A percentile compares a stretch with the other conserved stretches of the same genome.
Conservation (phyloP, 2,888 invertebrate species). For the Tetramorium bicarinatum region DNA sequence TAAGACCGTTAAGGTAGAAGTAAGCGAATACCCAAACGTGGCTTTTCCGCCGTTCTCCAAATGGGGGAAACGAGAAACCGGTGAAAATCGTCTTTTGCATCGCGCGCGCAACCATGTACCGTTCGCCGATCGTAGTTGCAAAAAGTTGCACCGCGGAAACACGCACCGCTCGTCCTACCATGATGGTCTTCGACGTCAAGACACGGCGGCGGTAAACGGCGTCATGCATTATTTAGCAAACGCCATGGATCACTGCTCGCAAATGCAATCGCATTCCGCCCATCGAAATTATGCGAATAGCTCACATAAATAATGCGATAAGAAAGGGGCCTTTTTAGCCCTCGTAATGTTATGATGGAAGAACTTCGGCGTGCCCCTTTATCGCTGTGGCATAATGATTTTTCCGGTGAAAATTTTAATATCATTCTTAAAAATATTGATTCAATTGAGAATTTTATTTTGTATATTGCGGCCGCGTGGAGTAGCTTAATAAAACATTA, state of each 20-base stretch:
- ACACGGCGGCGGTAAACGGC: constrained; percentile 38
- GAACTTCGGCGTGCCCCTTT: background rate
- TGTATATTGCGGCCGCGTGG: background rate
- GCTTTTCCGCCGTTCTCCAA: constrained; percentile 42
- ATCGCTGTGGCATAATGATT: background rate
- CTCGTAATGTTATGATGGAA: background rate
- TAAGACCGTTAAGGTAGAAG: constrained; percentile 8
- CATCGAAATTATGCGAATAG: constrained; percentile 44
- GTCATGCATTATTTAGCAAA: constrained; percentile 63
- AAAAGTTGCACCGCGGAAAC: constrained; percentile 45
- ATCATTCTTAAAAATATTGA: background rate
- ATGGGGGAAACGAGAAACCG: constrained; percentile 39
- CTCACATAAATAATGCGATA: constrained; percentile 26
- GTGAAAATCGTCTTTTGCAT: constrained; percentile 47
- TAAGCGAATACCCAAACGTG: constrained; percentile 19
- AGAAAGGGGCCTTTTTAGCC: background rate
- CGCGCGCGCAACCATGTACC: constrained; percentile 48
- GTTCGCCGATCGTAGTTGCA: constrained; percentile 45
- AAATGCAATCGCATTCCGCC: constrained; percentile 47
- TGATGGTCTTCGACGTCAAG: constrained; percentile 31
- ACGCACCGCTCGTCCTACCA: constrained; percentile 26
- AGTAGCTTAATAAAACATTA: background rate
- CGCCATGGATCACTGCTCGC: constrained; percentile 58
- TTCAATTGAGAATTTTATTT: background rate
- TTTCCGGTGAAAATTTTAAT: background rate